Conservation (phyloP, 2,797 vertebrate genomes). For the Scolopax rusticola region DNA sequence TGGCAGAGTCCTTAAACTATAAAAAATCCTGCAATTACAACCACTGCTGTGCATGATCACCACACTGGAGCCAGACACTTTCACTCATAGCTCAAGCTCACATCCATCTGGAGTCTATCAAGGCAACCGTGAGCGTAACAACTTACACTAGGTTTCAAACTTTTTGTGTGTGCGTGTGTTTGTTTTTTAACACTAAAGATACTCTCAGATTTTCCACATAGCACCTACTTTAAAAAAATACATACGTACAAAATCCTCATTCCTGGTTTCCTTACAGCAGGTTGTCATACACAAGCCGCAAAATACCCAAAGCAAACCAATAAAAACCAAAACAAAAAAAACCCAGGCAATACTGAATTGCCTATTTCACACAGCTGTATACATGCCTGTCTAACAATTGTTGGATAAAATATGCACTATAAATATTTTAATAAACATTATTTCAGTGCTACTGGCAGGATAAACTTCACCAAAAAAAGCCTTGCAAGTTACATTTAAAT, state of each 20-base stretch:
- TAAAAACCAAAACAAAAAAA: neutral
- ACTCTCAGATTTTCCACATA: conserved; percentile 62
- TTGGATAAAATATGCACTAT: neutral
- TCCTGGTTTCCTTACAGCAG: conserved; percentile 28
- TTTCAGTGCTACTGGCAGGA: neutral
- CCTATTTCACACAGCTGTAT: neutral
- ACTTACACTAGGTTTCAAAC: conserved; percentile 80
- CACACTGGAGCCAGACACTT: conserved; percentile 90
- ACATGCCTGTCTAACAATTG: neutral
- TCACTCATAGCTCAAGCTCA: conserved; percentile 81
- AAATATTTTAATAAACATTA: neutral
- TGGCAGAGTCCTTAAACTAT: conserved; percentile 84
- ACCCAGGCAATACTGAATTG: neutral
- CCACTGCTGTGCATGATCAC: conserved; percentile 88
- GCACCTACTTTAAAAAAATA: conserved; percentile 33
- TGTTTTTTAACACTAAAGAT: conserved; percentile 76
- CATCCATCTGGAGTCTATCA: conserved; percentile 97
- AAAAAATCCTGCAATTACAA: conserved; percentile 90
- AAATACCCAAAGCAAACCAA: neutral
- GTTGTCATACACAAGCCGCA: conserved; percentile 39
- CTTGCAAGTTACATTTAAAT: neutral
- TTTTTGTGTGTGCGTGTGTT: conserved; percentile 53
- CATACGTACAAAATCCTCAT: conserved; percentile 6
- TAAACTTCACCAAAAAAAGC: neutral
- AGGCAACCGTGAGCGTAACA: conserved; percentile 80